Evolutionary conservation across 2,888 invertebrate species (phyloP).

Genomic region (Lepidocyrtoides sp.): DNA sequence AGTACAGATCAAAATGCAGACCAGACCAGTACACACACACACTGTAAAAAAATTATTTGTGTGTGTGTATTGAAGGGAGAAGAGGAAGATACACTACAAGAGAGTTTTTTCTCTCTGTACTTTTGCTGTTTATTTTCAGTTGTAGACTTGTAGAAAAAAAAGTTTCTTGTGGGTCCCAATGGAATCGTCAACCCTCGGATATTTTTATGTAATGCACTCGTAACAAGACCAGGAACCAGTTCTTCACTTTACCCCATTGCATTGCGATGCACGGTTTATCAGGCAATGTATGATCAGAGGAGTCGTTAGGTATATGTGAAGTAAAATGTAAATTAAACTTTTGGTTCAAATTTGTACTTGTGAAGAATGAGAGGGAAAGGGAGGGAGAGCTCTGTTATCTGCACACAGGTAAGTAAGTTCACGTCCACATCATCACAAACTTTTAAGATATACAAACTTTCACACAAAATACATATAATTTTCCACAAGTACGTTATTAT

Average conservation of each 20-base stretch:
- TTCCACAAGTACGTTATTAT: constrained; percentile 17
- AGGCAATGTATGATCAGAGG: constrained; percentile 20
- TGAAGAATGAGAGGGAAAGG: not conserved
- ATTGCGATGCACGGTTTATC: not conserved
- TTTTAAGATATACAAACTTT: constrained; percentile 12
- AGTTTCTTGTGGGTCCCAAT: constrained; percentile 52
- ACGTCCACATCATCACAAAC: constrained; percentile 5
- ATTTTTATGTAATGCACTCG: constrained; percentile 39
- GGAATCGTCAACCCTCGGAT: constrained; percentile 56
- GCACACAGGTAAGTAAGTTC: constrained; percentile 49
- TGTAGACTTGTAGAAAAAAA: not conserved
- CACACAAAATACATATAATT: constrained; percentile 53
- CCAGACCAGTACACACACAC: no score
- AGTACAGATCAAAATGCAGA: constrained; percentile 30
- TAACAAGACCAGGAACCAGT: constrained; percentile 50
- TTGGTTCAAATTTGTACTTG: not conserved
- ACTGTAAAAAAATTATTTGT: not conserved
- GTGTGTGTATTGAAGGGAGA: not conserved
- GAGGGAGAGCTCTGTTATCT: not conserved
- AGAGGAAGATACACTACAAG: not conserved
- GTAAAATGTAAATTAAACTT: constrained; percentile 28
- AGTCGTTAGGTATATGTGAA: constrained; percentile 6
- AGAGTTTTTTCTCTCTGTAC: not conserved
- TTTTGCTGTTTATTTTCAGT: not conserved
- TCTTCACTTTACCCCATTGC: constrained; percentile 38